Evolutionary conservation across 2,797 vertebrate species (phyloP), one percentile per base, ranked within the genome.

Genomic region (Myioborus miniatus): DNA sequence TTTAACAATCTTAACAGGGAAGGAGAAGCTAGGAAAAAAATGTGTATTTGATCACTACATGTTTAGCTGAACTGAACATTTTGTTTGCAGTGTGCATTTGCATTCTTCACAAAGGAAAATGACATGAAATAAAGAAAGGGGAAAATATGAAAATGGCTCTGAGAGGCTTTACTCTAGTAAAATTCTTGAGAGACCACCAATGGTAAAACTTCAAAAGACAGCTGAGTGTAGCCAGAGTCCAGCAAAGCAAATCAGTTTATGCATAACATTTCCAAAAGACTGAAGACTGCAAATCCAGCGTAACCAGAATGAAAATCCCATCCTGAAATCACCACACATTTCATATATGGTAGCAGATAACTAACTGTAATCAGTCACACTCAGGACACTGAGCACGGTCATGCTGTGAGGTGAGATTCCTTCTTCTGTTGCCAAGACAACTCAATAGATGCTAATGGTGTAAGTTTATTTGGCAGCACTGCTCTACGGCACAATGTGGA

Each of bases 341-440:
- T 82, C 19, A 23, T 32, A 58, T 19, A 11, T 9, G 41, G 36
- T 12, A 32, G n/a, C 15, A 89, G 65, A 90, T 65, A 93, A 67
- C n/a, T 37, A 60, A 58, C 23, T 64, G 39, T 53, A 90, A 80
- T 91, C 86, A 94, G 81, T 82, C 81, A 50, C 56, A 89, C 78
- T 70, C 68, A 63, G 53, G 87, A 46, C 87, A 92, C 69, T 89
- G 69, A 75, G 70, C 74, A 59, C 0, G 0, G 34, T 50, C 50
- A 44, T 71, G 78, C 89, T 85, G 55, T 8, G 11, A 90, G 92
- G 49, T 79, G 53, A 95, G 65, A 64, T 68, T 87, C 65, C 44
- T 83, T 41, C 68, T 67, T 68, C 87, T 88, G 93, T 97, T 97
- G 77, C 87, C 92, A 96, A 90, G 96, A 96, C 92, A 95, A 96